These are phyloP conservation scores for Globodera ellingtonae DNA, from an alignment of 1,140 invertebrate species.

Conservation along the genomic window DNA sequence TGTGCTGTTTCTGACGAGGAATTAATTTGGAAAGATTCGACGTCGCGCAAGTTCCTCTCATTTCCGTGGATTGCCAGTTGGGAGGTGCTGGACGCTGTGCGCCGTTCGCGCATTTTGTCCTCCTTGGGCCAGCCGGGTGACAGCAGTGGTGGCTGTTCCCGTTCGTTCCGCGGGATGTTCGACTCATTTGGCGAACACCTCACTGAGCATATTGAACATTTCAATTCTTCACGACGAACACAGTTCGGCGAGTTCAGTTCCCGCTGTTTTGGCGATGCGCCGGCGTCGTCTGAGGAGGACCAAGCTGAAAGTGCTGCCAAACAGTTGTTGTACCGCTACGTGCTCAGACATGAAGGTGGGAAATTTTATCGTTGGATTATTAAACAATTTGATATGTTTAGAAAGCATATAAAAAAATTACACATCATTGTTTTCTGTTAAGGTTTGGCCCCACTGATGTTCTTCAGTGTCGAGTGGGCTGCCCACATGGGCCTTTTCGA, in stretches of 20 bases:
- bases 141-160: background rate
- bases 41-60: constrained; percentile 34
- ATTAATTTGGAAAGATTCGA: constrained; percentile 12
- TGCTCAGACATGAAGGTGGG: background rate
- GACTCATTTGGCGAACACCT: constrained; percentile 35
- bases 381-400: background rate
- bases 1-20: background rate
- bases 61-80: constrained; percentile 48
- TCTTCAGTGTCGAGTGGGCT: constrained; percentile 34
- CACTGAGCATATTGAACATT: constrained; percentile 29
- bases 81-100: constrained; percentile 40
- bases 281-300: background rate
- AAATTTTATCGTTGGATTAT: no score
- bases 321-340: background rate
- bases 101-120: background rate
- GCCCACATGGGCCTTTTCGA: constrained; percentile 19
- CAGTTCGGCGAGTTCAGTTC: background rate
- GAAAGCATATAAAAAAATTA: background rate
- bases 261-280: background rate
- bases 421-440: background rate
- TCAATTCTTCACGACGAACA: background rate
- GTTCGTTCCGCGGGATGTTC: constrained; percentile 12
- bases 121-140: background rate
- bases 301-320: background rate
- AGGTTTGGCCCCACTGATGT: constrained; percentile 38